Base-by-base conservation (phyloP, 2,888 invertebrate genomes). In the Drosophila neotestacea region DNA sequence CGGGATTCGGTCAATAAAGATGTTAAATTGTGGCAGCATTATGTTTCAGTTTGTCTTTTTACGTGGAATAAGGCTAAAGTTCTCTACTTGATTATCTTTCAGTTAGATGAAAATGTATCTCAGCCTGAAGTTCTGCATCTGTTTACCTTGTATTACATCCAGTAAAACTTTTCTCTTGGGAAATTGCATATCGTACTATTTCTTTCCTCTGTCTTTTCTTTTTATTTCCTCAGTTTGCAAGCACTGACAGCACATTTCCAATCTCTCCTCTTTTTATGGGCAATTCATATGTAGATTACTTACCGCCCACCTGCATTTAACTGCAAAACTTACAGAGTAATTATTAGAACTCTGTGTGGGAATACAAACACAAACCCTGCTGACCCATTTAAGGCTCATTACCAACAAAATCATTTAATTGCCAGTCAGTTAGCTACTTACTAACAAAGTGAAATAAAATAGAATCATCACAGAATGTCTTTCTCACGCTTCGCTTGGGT, bases 321-420 rank as follows among this genome's bases (percentile, higher is more conserved):
- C 46, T 47, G 34, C 38, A 30, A 36, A 56, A 47, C 41, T 55
- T 32, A n/a, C 34, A 44, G 46, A 28, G 28, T 48, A 38, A 59
- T 63, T 62, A 62, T n/a, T 11, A 32, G 34, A 10, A 38, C 16
- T 59, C 28, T 47, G 65, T 74, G 71, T 70, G 74, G 59, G 70
- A 74, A 70, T 47, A 61, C 22, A 22, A 22, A 50, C 30, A 44
- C 36, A 46, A 51, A 55, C 59, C 50, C 66, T 73, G 70, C 60
- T 88, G 89, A 88, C 87, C 84, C 76, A 88, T 78, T 84, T 84
- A 76, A 62, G 69, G 46, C 78, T 84, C 65, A 88, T 86, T 84
- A 84, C 70, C 48, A 61, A 64, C 44, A 65, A 75, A 72, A 66
- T 47, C 63, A 76, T 69, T 79, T 78, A 78, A 78, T 79, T 78